Base-by-base conservation (phyloP, 1,140 invertebrate species). In the Hypothenemus hampei region DNA sequence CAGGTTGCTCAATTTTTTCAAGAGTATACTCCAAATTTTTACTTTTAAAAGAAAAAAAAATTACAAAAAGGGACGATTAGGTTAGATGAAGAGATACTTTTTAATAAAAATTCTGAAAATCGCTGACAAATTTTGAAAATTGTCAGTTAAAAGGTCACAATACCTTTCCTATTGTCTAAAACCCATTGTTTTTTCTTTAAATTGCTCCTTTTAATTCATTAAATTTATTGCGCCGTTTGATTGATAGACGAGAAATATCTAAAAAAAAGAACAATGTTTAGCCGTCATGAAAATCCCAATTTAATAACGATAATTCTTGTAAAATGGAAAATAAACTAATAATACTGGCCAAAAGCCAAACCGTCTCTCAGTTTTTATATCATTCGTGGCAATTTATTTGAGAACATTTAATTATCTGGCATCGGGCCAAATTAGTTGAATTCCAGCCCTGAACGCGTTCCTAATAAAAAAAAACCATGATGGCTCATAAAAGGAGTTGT, bases 401-500 rank as follows among this genome's bases (percentile, higher is more conserved):
- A 58, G 60, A 65, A 62, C 59, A 40, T 64, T 64, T 64, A 65
- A 65, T 65, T 64, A 62, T 60, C 56, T 65, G 64, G 62, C 60
- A 40, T 3, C 1, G 8, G 13, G 55, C 64, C 62, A 65, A 65
- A 65, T 64, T 63, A 56, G 62, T 50, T n/a, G 52, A 57, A 63
- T 63, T 63, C 62, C 62, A 33, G 29, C 20, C n/a, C 47, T 35
- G 43, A 52, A 60, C 53, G 39, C 48, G 47, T 57, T 59, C 46
- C 39, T 11, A 49, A 61, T 57, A 33, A 53, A 58, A 55, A 56
- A 41, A 57, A 29, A n/a, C n/a, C n/a, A n/a, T n/a, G n/a, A n/a
- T n/a, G n/a, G 35, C 24, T 49, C 23, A 39, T 49, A 49, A 49
- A 49, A 39, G 47, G 47, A 33, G 20, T 24, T 33, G 26, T 31